Evolutionary conservation across 92 coral and sea anemone species (phyloP).

Genomic region (Zoanthus gigantus): DNA sequence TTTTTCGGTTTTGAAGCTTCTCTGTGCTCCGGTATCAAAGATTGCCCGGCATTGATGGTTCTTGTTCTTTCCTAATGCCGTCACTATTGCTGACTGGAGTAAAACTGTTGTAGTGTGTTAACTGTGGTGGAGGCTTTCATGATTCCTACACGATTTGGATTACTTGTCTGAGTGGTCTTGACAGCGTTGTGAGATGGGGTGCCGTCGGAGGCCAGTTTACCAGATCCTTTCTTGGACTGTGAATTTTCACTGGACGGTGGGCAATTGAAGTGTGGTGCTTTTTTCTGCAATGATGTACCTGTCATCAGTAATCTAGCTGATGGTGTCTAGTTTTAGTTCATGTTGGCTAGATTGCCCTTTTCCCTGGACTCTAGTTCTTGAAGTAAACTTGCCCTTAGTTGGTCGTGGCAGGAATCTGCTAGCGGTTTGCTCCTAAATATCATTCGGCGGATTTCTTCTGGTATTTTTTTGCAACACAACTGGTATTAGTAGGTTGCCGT

Average conservation of each 20-base stretch:
- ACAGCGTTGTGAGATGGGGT: slow-evolving; percentile 16
- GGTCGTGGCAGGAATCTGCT: slow-evolving; percentile 1
- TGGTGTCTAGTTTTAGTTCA: not conserved
- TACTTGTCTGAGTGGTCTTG: slow-evolving; percentile 17
- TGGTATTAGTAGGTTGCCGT: slow-evolving; percentile 17
- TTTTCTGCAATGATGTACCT: not conserved
- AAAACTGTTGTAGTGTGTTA: not conserved
- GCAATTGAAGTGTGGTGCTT: no score
- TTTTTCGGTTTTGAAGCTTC: slow-evolving; percentile 15
- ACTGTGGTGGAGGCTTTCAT: slow-evolving; percentile 16
- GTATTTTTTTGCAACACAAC: slow-evolving; percentile 5
- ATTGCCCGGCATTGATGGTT: slow-evolving; percentile 17
- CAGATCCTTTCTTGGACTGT: slow-evolving; percentile 14
- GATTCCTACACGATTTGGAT: slow-evolving; percentile 8
- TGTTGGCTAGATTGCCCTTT: slow-evolving; percentile 11
- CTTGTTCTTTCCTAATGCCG: slow-evolving; percentile 10
- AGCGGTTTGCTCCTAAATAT: not conserved
- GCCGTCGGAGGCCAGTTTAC: not conserved
- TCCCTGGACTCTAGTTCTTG: slow-evolving; percentile 20
- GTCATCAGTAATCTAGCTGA: not conserved
- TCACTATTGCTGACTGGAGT: slow-evolving; percentile 19
- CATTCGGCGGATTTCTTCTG: slow-evolving; percentile 20
- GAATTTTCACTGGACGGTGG: not conserved
- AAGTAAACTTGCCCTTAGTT: slow-evolving; percentile 18
- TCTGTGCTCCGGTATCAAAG: slow-evolving; percentile 19